These are phyloP conservation scores for Onychomys torridus DNA, from an alignment of 2,797 vertebrate species.

Conservation along the genomic window DNA sequence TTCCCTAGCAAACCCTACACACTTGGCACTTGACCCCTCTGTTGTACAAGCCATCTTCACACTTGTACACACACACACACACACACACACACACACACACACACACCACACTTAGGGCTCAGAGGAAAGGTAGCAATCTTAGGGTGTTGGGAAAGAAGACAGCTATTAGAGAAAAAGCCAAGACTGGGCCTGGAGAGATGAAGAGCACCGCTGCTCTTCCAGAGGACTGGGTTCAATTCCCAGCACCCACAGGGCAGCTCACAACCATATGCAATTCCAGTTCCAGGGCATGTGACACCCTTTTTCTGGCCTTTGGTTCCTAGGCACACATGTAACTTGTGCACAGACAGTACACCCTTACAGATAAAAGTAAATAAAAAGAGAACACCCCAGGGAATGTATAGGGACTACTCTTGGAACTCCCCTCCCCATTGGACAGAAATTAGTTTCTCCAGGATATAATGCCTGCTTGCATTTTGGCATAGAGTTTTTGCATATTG, in stretches of 20 bases:
- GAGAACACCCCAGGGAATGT: not conserved
- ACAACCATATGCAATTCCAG: not conserved
- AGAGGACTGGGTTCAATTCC: not conserved
- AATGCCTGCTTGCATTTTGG: not conserved
- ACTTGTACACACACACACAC: not conserved
- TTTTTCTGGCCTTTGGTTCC: not conserved
- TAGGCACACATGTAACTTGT: not conserved
- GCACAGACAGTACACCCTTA: not conserved
- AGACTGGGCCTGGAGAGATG: not conserved
- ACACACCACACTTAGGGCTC: not conserved
- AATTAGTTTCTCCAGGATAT: constrained; percentile 17
- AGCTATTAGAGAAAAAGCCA: not conserved
- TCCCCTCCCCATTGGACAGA: not conserved
- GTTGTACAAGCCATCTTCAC: not conserved
- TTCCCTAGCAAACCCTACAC: not conserved
- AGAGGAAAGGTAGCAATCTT: not conserved
- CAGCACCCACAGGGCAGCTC: too few species aligned
- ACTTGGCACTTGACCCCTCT: not conserved
- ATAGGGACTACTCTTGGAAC: not conserved
- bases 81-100: not conserved
- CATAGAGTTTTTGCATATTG: not conserved
- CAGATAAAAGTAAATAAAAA: not conserved
- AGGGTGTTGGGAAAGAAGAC: not conserved
- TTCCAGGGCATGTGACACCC: not conserved
- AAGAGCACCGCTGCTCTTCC: not conserved